Percentiles rank a stretch among this genome's conserved stretches.
Conservation (phyloP, 2,113 vertebrate genomes). For the Piprites chloris region DNA sequence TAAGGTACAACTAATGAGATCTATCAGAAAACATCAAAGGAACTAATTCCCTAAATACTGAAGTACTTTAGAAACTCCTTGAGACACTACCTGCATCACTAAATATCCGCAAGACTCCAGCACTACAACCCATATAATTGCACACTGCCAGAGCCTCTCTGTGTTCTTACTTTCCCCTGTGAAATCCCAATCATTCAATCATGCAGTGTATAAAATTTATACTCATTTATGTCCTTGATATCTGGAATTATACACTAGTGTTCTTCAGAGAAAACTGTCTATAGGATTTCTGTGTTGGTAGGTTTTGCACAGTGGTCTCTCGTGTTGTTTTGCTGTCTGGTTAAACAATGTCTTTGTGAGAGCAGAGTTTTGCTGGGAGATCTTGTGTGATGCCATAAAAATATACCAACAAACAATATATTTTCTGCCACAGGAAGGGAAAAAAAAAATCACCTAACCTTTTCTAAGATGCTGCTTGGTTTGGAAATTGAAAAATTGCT, state of each 20-base stretch:
- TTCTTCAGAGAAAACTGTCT: not conserved
- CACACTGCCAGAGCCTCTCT: not conserved
- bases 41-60: not conserved
- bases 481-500: conserved; percentile 61
- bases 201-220: not conserved
- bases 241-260: not conserved
- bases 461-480: not conserved
- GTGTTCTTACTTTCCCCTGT: not conserved
- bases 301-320: not conserved
- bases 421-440: not conserved
- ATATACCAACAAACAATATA: not conserved
- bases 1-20: not conserved
- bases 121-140: not conserved
- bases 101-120: not conserved
- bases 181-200: not conserved
- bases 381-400: not conserved
- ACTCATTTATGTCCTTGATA: not conserved
- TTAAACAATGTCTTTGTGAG: not conserved
- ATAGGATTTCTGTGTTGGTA: not conserved
- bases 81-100: not conserved
- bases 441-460: not conserved
- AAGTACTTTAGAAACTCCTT: conserved; percentile 5
- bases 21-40: not conserved
- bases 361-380: not conserved
- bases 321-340: not conserved